Conservation (phyloP, 2,888 invertebrate species). For the Protonemura montana region DNA sequence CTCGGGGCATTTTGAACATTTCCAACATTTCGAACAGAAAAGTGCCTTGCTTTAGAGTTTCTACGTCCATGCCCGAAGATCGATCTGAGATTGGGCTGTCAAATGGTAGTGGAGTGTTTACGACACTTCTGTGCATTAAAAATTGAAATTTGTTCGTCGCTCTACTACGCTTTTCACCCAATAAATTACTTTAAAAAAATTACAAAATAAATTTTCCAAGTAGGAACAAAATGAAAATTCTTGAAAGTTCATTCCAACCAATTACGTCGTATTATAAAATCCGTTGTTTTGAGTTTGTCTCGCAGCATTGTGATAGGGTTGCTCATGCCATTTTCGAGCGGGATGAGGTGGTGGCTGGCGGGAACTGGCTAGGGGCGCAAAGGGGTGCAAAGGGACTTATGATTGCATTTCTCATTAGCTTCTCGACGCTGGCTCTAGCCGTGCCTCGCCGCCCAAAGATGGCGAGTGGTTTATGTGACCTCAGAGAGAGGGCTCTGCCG, state of each 20-base stretch:
- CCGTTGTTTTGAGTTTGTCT: neutral
- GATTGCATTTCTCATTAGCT: constrained; percentile 22
- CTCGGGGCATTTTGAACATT: no score
- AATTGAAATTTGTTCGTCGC: no score
- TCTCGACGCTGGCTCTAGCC: neutral
- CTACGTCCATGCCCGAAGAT: no score
- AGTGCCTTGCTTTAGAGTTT: no score
- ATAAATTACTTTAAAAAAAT: no score
- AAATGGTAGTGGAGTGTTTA: no score
- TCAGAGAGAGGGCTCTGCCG: constrained; percentile 8
- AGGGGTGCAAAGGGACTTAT: constrained; percentile 31
- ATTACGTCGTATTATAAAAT: neutral
- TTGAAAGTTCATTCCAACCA: neutral
- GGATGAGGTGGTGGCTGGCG: neutral
- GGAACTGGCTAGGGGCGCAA: neutral
- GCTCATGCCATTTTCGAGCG: neutral
- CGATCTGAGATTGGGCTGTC: no score
- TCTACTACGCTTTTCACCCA: no score
- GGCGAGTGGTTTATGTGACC: constrained; percentile 28
- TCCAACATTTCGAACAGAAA: no score
- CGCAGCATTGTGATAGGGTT: neutral
- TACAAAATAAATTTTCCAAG: neutral
- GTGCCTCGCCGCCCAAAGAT: neutral
- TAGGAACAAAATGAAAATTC: neutral
- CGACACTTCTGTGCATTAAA: no score